Conservation (phyloP, 2,797 vertebrate genomes). For the Falco peregrinus region DNA sequence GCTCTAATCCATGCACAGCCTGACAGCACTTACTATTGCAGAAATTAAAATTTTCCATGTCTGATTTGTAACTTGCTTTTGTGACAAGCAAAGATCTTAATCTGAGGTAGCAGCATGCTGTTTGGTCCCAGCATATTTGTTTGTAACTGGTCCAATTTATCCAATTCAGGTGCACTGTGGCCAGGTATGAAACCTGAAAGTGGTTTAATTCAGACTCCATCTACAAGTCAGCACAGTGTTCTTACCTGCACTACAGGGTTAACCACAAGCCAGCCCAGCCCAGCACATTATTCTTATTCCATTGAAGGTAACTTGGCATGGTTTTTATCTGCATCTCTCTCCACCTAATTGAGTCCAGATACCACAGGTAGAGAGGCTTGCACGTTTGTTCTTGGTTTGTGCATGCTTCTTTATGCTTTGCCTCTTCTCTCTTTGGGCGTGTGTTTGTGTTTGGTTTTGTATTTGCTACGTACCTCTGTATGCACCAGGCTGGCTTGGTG, state of each 20-base stretch:
- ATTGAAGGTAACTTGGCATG: slow-evolving; percentile 95
- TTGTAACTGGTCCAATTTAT: slow-evolving; percentile 83
- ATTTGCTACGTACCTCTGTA: neutral
- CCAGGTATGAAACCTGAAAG: slow-evolving; percentile 98
- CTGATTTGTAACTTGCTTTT: slow-evolving; percentile 49
- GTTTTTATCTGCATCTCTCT: slow-evolving; percentile 76
- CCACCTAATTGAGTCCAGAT: slow-evolving; percentile 53
- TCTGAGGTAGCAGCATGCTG: slow-evolving; percentile 65
- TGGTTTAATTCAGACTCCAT: slow-evolving; percentile 92
- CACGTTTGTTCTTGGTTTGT: slow-evolving; percentile 64
- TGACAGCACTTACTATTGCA: slow-evolving; percentile 50
- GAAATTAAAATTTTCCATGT: slow-evolving; percentile 32
- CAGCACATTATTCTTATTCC: slow-evolving; percentile 96
- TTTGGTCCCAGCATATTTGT: slow-evolving; percentile 71
- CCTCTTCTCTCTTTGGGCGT: neutral
- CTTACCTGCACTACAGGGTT: slow-evolving; percentile 96
- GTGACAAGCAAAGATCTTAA: slow-evolving; percentile 47
- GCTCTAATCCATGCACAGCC: slow-evolving; percentile 22
- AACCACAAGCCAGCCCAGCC: slow-evolving; percentile 91
- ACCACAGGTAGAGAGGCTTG: slow-evolving; percentile 53
- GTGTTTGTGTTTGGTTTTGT: neutral
- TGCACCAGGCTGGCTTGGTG: slow-evolving; percentile 38
- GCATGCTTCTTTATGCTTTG: slow-evolving; percentile 73
- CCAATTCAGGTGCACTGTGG: slow-evolving; percentile 96
- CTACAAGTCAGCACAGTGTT: slow-evolving; percentile 95